Base-by-base conservation (phyloP, 2,797 vertebrate species). In the Ptychobarbus kaznakovi region DNA sequence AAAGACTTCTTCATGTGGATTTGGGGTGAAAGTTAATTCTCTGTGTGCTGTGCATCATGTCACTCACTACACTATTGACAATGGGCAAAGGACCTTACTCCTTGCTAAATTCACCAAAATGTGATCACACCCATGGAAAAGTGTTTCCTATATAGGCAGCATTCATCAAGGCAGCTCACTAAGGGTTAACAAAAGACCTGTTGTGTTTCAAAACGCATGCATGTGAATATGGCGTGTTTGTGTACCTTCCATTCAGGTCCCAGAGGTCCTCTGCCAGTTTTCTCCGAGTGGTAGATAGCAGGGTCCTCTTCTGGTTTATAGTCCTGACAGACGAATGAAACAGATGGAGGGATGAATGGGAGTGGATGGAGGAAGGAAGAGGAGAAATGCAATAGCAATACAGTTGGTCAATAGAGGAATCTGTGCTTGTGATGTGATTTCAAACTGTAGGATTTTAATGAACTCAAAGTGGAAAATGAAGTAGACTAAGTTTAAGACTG, bases 221-320 rank as follows among this genome's bases (percentile, higher is more conserved):
- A 15, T 65, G 12, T 7, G 25, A 65, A 65, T 7, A 32, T 32
- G 25, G 4, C 0, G 0, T 38, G 51, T 40, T n/a, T 53, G 12
- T 22, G 40, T 63, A 91, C 91, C 91, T 91, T 91, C 92, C 92
- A 92, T 63, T 90, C 91, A 28, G 91, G 90, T 80, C 90, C 91
- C 32, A 92, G 65, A 28, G 92, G 92, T 2, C 92, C 92, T 82
- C 92, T 91, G 10, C 91, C 91, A 28, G 92, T 92, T 63, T 92
- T 92, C 82, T 91, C 91, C 4, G 92, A 92, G 53, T 91, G 91
- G 68, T 90, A 92, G 56, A 90, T n/a, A 22, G 91, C 90, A 61
- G 92, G 92, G 77, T 92, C 92, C 58, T 92, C 92, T 1, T 92
- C 91, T 79, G 89, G 58, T 53, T 92, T 91, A 72, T 92, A 93